Conservation (phyloP, 2,797 vertebrate species). For the Anabas testudineus region DNA sequence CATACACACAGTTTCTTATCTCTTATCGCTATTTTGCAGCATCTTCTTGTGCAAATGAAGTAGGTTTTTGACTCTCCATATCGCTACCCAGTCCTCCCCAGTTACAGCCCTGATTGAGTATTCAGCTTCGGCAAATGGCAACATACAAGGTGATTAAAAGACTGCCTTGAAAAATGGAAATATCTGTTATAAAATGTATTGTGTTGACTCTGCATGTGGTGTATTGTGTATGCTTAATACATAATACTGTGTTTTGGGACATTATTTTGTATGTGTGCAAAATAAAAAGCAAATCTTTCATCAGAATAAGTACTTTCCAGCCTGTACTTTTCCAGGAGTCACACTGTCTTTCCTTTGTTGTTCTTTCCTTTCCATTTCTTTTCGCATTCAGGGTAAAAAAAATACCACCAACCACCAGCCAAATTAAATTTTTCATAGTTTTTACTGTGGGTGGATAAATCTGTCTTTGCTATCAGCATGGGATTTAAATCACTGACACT, state of each 20-base stretch:
- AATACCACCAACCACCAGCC: constrained; percentile 6
- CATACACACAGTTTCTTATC: not conserved
- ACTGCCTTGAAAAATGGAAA: not conserved
- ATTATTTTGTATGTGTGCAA: not conserved
- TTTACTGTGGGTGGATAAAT: constrained; percentile 10
- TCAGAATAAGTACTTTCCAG: not conserved
- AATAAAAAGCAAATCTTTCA: not conserved
- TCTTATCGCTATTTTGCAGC: not conserved
- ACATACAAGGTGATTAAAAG: not conserved
- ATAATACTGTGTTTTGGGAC: not conserved
- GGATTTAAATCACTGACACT: constrained; percentile 8
- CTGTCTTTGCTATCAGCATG: constrained; percentile 8
- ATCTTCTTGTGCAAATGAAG: not conserved
- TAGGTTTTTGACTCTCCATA: not conserved
- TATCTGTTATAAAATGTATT: not conserved
- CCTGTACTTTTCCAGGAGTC: not conserved
- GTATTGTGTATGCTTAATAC: not conserved
- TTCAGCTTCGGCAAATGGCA: not conserved
- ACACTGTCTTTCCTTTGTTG: not conserved
- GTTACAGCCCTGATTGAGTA: not conserved
- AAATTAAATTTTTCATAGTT: constrained; percentile 1
- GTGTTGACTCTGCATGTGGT: not conserved
- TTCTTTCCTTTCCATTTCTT: not conserved
- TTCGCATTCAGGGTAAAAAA: constrained; percentile 4
- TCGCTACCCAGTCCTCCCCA: not conserved